Percentiles rank a stretch among this genome's conserved stretches.
Evolutionary conservation across 2,797 vertebrate species (phyloP).

Genomic region (Coilia nasus): DNA sequence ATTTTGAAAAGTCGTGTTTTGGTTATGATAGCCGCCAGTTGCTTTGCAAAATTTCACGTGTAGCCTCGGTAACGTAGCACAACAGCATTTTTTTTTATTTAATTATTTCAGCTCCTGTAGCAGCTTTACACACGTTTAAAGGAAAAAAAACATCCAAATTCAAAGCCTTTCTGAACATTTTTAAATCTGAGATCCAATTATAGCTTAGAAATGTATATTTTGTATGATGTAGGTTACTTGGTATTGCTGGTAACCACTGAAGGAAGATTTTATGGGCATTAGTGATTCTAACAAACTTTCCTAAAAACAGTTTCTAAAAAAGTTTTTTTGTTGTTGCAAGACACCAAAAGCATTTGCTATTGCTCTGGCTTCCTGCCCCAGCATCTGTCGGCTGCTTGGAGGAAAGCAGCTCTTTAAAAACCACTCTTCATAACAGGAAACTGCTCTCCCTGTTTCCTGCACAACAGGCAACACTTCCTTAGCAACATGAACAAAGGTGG

Average conservation of each 20-base stretch:
- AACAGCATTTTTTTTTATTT: background rate
- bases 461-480: conserved; percentile 91
- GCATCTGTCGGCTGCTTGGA: conserved; percentile 88
- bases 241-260: conserved; percentile 35
- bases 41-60: background rate
- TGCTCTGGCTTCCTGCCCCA: conserved; percentile 81
- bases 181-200: background rate
- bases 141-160: background rate
- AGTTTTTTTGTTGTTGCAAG: conserved; percentile 63
- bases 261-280: conserved; percentile 55
- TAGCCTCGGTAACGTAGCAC: background rate
- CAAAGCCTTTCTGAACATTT: background rate
- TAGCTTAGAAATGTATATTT: background rate
- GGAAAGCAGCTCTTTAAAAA: conserved; percentile 87
- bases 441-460: conserved; percentile 95
- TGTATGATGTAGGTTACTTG: background rate
- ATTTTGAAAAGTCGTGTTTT: background rate
- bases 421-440: conserved; percentile 99
- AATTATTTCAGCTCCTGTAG: background rate
- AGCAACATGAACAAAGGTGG: conserved; percentile 90
- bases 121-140: background rate
- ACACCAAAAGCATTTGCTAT: conserved; percentile 71
- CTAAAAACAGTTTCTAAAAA: conserved; percentile 71
- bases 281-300: conserved; percentile 61
- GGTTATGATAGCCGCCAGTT: background rate